Percentiles rank a stretch among this genome's conserved stretches.
Conservation (phyloP, 2,113 vertebrate species). For the Peromyscus polionotus region DNA sequence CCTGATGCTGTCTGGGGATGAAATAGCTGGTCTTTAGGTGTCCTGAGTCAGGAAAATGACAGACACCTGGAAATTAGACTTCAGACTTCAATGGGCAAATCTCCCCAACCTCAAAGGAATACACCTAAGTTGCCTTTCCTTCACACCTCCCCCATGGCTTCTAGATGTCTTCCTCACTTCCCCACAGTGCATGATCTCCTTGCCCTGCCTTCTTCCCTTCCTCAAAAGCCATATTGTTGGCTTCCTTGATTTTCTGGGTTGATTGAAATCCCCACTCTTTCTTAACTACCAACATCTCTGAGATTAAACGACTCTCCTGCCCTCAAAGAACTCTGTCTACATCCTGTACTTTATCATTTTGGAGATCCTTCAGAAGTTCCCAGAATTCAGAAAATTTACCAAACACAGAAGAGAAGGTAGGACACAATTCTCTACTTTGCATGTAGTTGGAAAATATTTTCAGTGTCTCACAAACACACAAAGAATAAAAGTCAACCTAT, state of each 20-base stretch:
- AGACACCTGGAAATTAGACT: not conserved
- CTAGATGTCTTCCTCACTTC: not conserved
- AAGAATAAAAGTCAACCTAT: not conserved
- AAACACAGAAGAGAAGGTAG: not conserved
- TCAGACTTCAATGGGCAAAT: not conserved
- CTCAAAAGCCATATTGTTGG: not conserved
- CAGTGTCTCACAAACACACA: not conserved
- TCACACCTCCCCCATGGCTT: not conserved
- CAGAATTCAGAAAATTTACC: not conserved
- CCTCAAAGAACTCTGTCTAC: not conserved
- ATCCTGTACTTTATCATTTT: not conserved
- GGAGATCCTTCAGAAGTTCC: not conserved
- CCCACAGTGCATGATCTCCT: not conserved
- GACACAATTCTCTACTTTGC: no score
- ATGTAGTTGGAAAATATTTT: not conserved
- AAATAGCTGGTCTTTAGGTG: not conserved
- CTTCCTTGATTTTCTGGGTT: not conserved
- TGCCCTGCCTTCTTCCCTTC: not conserved
- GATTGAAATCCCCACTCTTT: not conserved
- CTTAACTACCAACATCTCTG: not conserved
- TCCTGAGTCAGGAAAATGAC: not conserved
- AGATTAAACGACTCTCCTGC: not conserved
- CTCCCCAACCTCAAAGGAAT: not conserved
- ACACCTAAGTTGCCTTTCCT: not conserved
- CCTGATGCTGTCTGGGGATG: not conserved